These are phyloP conservation scores for Athrips mouffetella DNA, from an alignment of 2,888 invertebrate genomes.

Conservation along the genomic window DNA sequence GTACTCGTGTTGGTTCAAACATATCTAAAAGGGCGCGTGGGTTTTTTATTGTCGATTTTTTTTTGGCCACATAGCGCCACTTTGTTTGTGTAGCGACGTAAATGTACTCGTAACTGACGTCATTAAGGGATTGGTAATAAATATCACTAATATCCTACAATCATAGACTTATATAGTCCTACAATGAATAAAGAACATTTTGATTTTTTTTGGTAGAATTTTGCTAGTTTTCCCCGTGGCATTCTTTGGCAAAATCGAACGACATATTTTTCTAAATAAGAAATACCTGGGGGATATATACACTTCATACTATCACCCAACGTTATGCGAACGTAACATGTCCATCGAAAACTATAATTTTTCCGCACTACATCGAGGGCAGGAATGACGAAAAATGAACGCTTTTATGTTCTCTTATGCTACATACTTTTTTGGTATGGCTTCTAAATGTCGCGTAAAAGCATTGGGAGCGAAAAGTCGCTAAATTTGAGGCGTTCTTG, in stretches of 20 bases:
- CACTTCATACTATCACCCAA: slow-evolving; percentile 43
- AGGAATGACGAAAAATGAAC: slow-evolving; percentile 40
- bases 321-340: slow-evolving; percentile 37
- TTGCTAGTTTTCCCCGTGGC: too few species aligned
- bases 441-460: slow-evolving; percentile 68
- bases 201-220: too few species aligned
- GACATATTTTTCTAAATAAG: slow-evolving; percentile 54
- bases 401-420: slow-evolving; percentile 27
- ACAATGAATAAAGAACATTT: too few species aligned
- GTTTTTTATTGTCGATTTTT: too few species aligned
- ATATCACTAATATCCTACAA: too few species aligned
- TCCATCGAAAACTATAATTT: slow-evolving; percentile 53
- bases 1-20: too few species aligned
- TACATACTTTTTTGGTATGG: slow-evolving; percentile 33
- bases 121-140: too few species aligned
- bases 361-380: slow-evolving; percentile 38
- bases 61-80: too few species aligned
- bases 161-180: too few species aligned
- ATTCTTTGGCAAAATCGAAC: slow-evolving; percentile 3
- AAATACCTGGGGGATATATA: slow-evolving; percentile 50
- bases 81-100: too few species aligned
- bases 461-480: slow-evolving; percentile 73
- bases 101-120: too few species aligned
- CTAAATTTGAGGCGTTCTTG: slow-evolving; percentile 73
- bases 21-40: too few species aligned